A percentile compares a stretch with the other conserved stretches of the same genome.
These are phyloP conservation scores for Heteropelma amictum DNA, from an alignment of 2,888 invertebrate species.

Conservation along the genomic window DNA sequence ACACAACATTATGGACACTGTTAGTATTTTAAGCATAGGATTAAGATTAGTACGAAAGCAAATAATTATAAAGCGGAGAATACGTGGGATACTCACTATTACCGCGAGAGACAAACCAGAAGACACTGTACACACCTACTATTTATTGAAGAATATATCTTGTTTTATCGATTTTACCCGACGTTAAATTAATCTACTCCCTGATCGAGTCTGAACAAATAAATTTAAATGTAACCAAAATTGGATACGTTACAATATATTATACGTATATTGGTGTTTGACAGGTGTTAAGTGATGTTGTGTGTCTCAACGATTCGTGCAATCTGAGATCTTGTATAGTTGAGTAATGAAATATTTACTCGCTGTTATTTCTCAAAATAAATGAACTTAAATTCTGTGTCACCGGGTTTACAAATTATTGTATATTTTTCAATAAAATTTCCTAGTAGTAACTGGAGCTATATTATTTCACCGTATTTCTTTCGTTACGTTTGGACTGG, in stretches of 20 bases:
- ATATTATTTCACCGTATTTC: constrained; percentile 10
- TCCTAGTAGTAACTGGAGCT: background rate
- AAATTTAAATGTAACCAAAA: too few species aligned
- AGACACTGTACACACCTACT: too few species aligned
- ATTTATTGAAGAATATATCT: too few species aligned
- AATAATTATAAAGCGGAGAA: too few species aligned
- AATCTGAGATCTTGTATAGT: background rate
- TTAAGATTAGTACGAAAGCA: too few species aligned
- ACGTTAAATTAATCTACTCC: too few species aligned
- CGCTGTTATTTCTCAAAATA: background rate
- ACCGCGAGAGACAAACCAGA: too few species aligned
- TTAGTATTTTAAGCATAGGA: too few species aligned
- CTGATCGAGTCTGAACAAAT: too few species aligned
- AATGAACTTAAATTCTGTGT: background rate
- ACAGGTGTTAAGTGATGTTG: background rate
- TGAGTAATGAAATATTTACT: background rate
- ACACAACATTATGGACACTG: too few species aligned
- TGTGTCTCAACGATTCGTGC: background rate
- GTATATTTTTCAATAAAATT: background rate
- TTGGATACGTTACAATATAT: background rate
- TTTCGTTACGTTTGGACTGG: constrained; percentile 18
- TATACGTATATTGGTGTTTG: background rate
- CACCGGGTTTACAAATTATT: background rate
- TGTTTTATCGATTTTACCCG: too few species aligned
- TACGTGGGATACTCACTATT: too few species aligned